Evolutionary conservation across 2,113 vertebrate genomes (phyloP).

Genomic region (Phocoena phocoena): DNA sequence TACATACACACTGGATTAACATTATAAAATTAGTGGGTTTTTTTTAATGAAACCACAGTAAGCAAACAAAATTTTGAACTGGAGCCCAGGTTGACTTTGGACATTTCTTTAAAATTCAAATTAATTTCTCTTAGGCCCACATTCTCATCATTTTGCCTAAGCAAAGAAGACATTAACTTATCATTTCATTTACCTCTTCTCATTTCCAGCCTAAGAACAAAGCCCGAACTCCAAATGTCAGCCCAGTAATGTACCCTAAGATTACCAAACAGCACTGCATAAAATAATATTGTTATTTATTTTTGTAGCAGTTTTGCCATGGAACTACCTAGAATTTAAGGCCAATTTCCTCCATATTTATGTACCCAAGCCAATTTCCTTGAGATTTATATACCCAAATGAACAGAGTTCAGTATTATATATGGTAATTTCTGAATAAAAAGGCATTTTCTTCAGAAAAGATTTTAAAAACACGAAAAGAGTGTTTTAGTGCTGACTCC

Average conservation of each 20-base stretch:
- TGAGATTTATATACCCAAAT: not conserved
- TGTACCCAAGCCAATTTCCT: not conserved
- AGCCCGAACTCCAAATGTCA: not conserved
- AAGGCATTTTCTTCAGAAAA: not conserved
- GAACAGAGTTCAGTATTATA: not conserved
- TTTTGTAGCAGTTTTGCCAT: not conserved
- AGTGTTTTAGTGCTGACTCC: not conserved
- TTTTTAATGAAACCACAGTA: not conserved
- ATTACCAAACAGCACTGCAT: not conserved
- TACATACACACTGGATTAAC: not conserved
- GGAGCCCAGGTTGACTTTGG: not conserved
- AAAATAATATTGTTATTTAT: constrained; percentile 15
- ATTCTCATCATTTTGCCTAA: not conserved
- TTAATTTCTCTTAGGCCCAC: not conserved
- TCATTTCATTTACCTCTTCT: not conserved
- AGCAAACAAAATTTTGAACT: constrained; percentile 5
- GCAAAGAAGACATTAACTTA: not conserved
- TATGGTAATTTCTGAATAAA: not conserved
- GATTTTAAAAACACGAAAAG: not conserved
- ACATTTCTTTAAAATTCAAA: constrained; percentile 25
- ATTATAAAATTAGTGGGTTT: not conserved
- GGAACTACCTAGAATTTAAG: not conserved
- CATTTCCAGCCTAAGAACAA: constrained; percentile 5
- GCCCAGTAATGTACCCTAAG: not conserved
- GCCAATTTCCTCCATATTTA: constrained; percentile 6